Conservation (phyloP, 1,140 invertebrate species). For the Mamestra configurata region DNA sequence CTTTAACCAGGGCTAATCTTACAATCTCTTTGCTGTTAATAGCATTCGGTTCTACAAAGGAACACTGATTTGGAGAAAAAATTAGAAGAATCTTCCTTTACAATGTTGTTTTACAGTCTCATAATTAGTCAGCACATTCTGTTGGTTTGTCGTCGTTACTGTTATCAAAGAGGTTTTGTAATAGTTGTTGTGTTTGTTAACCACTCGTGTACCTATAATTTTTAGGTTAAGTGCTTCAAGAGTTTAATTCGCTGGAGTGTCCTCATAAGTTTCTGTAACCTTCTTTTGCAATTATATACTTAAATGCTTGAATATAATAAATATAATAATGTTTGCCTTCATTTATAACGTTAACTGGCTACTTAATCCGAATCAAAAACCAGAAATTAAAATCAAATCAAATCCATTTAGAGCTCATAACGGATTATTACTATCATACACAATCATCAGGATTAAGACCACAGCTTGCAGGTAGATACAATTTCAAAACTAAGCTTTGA, state of each 20-base stretch:
- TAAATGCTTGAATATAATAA: too few relatives aligned
- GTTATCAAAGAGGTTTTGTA: conserved; percentile 3
- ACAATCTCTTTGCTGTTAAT: conserved; percentile 55
- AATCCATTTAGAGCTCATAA: background rate
- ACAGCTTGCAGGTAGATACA: background rate
- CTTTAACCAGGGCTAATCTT: conserved; percentile 69
- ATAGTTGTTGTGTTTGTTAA: conserved; percentile 10
- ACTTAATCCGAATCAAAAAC: conserved; percentile 12
- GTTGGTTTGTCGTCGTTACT: conserved; percentile 19
- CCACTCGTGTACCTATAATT: background rate
- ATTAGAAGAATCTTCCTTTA: conserved; percentile 22
- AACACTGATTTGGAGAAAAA: conserved; percentile 42
- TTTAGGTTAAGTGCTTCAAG: conserved; percentile 3
- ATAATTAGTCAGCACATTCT: conserved; percentile 51
- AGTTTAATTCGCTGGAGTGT: conserved; percentile 18
- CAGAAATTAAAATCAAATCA: background rate
- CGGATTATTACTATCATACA: conserved; percentile 9
- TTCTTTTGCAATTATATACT: too few relatives aligned
- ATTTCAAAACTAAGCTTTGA: background rate
- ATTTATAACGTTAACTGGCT: background rate
- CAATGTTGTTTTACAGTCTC: background rate
- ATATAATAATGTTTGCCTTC: background rate
- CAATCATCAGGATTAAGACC: background rate
- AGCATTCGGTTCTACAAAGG: conserved; percentile 55
- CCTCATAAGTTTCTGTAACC: background rate